Evolutionary conservation across 2,113 vertebrate genomes (phyloP).

Genomic region (Indicator indicator): DNA sequence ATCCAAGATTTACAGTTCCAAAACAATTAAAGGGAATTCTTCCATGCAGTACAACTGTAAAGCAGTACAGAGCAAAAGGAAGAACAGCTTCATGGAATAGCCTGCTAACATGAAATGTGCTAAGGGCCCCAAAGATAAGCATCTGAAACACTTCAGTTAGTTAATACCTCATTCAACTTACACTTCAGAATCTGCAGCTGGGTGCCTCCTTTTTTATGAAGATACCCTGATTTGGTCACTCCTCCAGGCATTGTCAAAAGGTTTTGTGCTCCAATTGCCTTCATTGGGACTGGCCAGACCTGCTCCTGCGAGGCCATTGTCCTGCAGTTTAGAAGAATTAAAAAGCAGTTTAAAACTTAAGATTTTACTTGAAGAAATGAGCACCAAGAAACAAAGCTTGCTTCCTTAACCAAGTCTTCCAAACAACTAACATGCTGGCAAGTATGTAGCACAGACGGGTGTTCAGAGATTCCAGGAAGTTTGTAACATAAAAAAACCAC

Average conservation of each 20-base stretch:
- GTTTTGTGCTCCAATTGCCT: slow-evolving; percentile 97
- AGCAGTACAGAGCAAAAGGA: background rate
- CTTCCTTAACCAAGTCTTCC: slow-evolving; percentile 35
- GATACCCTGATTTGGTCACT: slow-evolving; percentile 87
- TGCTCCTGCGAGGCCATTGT: slow-evolving; percentile 86
- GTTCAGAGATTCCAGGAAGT: slow-evolving; percentile 72
- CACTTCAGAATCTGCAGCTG: slow-evolving; percentile 94
- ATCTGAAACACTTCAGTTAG: background rate
- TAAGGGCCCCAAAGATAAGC: background rate
- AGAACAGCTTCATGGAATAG: background rate
- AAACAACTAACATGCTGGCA: slow-evolving; percentile 14
- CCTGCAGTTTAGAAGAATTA: slow-evolving; percentile 68
- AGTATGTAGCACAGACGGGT: slow-evolving; percentile 35
- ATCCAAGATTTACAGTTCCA: background rate
- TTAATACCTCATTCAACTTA: slow-evolving; percentile 76
- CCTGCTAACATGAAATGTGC: background rate
- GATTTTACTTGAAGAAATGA: background rate
- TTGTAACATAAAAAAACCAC: background rate
- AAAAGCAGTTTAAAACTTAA: background rate
- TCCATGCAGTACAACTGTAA: background rate
- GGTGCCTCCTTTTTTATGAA: slow-evolving; percentile 98
- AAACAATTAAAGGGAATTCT: background rate
- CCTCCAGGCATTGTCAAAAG: slow-evolving; percentile 97
- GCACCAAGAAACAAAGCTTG: background rate
- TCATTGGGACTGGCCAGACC: slow-evolving; percentile 94